Evolutionary conservation across 2,888 invertebrate species (phyloP).

Genomic region (Caenorhabditis auriculariae): DNA sequence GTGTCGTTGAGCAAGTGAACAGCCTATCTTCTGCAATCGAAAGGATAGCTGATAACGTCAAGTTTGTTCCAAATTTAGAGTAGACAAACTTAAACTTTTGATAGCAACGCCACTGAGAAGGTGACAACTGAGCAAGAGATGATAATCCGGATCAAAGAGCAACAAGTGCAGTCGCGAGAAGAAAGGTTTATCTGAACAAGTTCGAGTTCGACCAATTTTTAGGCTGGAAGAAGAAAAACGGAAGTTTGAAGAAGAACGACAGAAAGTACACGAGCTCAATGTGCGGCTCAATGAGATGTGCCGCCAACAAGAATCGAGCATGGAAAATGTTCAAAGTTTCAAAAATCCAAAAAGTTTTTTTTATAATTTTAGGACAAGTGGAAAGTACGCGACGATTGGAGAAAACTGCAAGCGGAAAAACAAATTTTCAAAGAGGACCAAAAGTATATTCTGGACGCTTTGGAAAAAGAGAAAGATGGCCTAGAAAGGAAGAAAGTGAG

Average conservation of each 20-base stretch:
- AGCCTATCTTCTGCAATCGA: slow-evolving; percentile 23
- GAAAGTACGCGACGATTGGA: slow-evolving; percentile 40
- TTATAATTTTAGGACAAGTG: slow-evolving; percentile 39
- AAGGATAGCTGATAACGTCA: slow-evolving; percentile 27
- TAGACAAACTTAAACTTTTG: not conserved
- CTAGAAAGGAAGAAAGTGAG: slow-evolving; percentile 6
- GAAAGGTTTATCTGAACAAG: slow-evolving; percentile 14
- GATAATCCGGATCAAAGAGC: slow-evolving; percentile 22
- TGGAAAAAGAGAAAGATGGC: slow-evolving; percentile 21
- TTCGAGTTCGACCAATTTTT: not conserved
- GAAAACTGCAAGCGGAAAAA: slow-evolving; percentile 30
- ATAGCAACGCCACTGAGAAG: slow-evolving; percentile 11
- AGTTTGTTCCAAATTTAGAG: slow-evolving; percentile 6
- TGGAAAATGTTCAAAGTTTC: slow-evolving; percentile 17
- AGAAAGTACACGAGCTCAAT: slow-evolving; percentile 47
- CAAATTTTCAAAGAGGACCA: slow-evolving; percentile 44
- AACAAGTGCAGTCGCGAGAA: slow-evolving; percentile 27
- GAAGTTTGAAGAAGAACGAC: slow-evolving; percentile 36
- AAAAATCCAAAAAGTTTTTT: not conserved
- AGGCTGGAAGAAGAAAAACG: slow-evolving; percentile 26
- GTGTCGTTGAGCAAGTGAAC: slow-evolving; percentile 39
- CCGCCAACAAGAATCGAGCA: slow-evolving; percentile 38
- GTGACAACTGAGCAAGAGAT: slow-evolving; percentile 21
- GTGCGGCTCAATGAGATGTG: slow-evolving; percentile 31
- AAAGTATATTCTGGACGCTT: slow-evolving; percentile 27